phyloP scores from a whole-genome alignment of 2,888 invertebrate species.

The Galeruca laticollis region DNA sequence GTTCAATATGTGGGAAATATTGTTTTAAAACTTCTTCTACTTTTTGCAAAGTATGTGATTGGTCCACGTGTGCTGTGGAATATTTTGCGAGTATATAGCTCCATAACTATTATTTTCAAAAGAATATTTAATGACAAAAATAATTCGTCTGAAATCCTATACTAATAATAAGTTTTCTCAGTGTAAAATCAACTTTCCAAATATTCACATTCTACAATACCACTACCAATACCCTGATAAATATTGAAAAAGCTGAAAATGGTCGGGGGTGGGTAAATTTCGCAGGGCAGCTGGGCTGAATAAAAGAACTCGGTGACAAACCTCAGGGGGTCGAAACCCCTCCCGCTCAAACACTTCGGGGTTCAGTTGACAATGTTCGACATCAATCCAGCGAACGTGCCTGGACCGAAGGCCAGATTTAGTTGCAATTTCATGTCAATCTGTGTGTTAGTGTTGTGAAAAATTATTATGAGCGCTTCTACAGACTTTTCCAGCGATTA shows the following conservation, averaged over 20 bases:
- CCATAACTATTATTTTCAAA: no score
- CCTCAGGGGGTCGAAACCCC: slow-evolving; percentile 65
- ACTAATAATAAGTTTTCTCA: slow-evolving; percentile 33
- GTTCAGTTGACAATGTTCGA: slow-evolving; percentile 67
- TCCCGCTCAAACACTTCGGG: slow-evolving; percentile 63
- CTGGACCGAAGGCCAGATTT: slow-evolving; percentile 60
- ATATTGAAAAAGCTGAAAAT: slow-evolving; percentile 63
- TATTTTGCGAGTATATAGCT: no score
- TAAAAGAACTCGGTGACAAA: slow-evolving; percentile 66
- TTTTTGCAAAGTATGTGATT: no score
- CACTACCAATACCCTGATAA: slow-evolving; percentile 60
- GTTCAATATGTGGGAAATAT: no score
- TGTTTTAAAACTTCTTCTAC: no score
- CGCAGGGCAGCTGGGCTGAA: slow-evolving; percentile 67
- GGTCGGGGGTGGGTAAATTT: slow-evolving; percentile 65
- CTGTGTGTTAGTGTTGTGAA: slow-evolving; percentile 46
- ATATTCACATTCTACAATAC: slow-evolving; percentile 60
- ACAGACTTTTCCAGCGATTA: slow-evolving; percentile 58
- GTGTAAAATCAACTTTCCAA: slow-evolving; percentile 38
- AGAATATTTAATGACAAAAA: no score
- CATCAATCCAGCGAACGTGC: slow-evolving; percentile 64
- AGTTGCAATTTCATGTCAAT: slow-evolving; percentile 54
- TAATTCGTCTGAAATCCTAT: no score
- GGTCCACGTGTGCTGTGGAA: no score
- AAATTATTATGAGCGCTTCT: slow-evolving; percentile 60